Percentiles rank a stretch among this genome's conserved stretches.
These are phyloP conservation scores for Crax fasciolata DNA, from an alignment of 2,797 vertebrate species.

Conservation along the genomic window DNA sequence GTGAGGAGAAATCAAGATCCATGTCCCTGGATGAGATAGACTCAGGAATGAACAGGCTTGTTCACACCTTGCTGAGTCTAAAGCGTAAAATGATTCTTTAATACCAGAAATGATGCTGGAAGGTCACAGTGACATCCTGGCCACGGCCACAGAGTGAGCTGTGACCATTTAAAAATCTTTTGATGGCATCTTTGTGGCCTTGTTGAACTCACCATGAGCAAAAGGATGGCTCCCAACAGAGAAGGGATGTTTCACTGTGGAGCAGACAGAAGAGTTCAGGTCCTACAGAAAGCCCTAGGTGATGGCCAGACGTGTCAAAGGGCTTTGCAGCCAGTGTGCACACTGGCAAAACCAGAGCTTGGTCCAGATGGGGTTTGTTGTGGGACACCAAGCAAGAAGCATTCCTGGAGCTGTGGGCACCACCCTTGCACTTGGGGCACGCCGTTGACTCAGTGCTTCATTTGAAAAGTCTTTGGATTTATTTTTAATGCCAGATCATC, in stretches of 20 bases:
- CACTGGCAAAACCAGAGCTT: not conserved
- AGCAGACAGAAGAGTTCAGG: not conserved
- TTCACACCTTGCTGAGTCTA: not conserved
- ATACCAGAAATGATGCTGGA: not conserved
- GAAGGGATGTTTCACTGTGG: not conserved
- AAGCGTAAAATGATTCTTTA: not conserved
- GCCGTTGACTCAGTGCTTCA: not conserved
- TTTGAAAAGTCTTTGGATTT: not conserved
- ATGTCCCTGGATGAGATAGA: not conserved
- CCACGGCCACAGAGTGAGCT: not conserved
- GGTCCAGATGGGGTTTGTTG: not conserved
- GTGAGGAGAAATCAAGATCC: not conserved
- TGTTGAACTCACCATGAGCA: not conserved
- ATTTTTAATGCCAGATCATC: not conserved
- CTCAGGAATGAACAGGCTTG: rapidly evolving
- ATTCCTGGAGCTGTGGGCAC: not conserved
- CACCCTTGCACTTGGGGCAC: not conserved
- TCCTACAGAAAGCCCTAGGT: too few species aligned
- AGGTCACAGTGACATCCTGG: not conserved
- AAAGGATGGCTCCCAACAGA: not conserved
- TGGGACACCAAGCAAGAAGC: not conserved
- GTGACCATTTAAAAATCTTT: not conserved
- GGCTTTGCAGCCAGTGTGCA: not conserved
- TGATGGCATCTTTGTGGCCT: not conserved
- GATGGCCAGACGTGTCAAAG: not conserved